phyloP scores from a whole-genome alignment of 2,797 vertebrate species.

The Brachymystax lenok region DNA sequence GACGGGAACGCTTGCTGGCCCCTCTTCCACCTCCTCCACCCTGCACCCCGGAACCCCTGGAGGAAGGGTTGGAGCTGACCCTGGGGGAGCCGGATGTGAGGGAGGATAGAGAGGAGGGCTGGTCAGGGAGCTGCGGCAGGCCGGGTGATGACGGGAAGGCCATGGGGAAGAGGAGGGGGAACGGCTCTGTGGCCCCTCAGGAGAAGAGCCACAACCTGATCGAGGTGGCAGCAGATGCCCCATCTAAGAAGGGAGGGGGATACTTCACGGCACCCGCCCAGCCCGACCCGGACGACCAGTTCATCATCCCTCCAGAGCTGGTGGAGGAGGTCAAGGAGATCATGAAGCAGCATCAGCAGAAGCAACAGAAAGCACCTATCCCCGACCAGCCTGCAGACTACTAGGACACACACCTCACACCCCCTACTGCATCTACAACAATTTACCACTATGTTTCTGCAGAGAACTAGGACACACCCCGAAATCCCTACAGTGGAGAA shows the following conservation, averaged over 20 bases:
- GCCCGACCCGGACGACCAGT: conserved; percentile 95
- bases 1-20: conserved; percentile 64
- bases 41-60: conserved; percentile 64
- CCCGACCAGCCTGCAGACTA: conserved; percentile 79
- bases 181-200: conserved; percentile 90
- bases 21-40: conserved; percentile 47
- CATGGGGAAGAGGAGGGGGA: conserved; percentile 77
- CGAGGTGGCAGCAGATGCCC: conserved; percentile 89
- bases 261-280: conserved; percentile 97
- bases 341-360: conserved; percentile 96
- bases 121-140: conserved; percentile 46
- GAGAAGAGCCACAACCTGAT: conserved; percentile 96
- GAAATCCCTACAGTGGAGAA: neutral
- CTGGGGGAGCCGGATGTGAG: conserved; percentile 88
- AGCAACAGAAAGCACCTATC: conserved; percentile 77
- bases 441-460: conserved; percentile 1
- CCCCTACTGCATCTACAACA: conserved; percentile 22
- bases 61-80: conserved; percentile 74
- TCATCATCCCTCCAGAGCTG: conserved; percentile 96
- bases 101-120: conserved; percentile 75
- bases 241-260: conserved; percentile 87
- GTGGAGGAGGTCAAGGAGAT: conserved; percentile 98
- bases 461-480: neutral
- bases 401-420: conserved; percentile 88
- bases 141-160: neutral